These are phyloP conservation scores for Anthoscopus minutus DNA, from an alignment of 2,113 vertebrate genomes.

Conservation along the genomic window DNA sequence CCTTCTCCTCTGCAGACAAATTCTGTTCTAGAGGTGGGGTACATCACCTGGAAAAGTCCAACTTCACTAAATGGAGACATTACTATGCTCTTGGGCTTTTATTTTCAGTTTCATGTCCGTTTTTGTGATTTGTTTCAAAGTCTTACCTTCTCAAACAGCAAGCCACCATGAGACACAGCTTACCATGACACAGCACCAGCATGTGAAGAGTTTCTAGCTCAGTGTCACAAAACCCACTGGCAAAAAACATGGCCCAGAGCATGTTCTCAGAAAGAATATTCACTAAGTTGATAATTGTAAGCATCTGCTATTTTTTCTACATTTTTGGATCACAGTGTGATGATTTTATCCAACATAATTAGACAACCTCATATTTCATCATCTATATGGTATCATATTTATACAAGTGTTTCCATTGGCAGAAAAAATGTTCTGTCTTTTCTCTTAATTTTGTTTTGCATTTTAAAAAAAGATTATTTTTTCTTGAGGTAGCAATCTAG, in stretches of 20 bases:
- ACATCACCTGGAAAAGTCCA: background rate
- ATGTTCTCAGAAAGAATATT: background rate
- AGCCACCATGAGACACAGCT: background rate
- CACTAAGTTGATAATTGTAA: background rate
- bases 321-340: background rate
- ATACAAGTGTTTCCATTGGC: background rate
- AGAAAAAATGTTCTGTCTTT: background rate
- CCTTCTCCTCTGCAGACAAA: background rate
- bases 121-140: background rate
- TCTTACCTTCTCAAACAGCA: background rate
- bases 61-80: background rate
- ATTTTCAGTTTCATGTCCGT: background rate
- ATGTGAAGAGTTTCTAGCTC: background rate
- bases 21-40: background rate
- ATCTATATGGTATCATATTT: background rate
- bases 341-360: background rate
- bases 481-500: background rate
- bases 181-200: background rate
- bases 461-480: background rate
- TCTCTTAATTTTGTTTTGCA: background rate
- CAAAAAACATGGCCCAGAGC: fast-evolving
- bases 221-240: background rate
- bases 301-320: background rate
- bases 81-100: background rate
- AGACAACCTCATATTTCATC: background rate